Evolutionary conservation across 2,797 vertebrate genomes (phyloP).

Genomic region (Jordanella pulchra): DNA sequence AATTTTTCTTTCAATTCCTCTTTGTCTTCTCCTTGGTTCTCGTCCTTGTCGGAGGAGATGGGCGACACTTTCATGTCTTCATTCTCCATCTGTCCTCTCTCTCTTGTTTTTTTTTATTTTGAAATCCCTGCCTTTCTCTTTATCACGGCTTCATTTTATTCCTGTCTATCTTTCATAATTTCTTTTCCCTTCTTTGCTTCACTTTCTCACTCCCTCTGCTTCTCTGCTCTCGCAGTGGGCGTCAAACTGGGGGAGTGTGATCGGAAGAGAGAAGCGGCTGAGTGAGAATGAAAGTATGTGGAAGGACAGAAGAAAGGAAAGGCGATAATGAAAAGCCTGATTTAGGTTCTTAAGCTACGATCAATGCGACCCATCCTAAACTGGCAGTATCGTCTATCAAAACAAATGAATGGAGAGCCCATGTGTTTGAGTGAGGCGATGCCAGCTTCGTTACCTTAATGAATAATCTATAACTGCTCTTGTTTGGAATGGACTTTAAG

Average conservation of each 20-base stretch:
- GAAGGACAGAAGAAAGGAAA: constrained; percentile 65
- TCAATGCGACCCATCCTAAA: constrained; percentile 50
- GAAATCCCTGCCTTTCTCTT: constrained; percentile 32
- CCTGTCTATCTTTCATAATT: constrained; percentile 25
- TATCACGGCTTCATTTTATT: constrained; percentile 25
- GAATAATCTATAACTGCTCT: constrained; percentile 31
- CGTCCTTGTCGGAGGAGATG: constrained; percentile 39
- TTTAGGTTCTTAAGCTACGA: constrained; percentile 70
- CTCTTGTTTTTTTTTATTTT: constrained; percentile 41
- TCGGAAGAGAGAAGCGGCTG: constrained; percentile 73
- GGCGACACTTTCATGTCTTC: constrained; percentile 34
- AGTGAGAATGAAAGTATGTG: constrained; percentile 77
- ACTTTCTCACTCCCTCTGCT: constrained; percentile 54
- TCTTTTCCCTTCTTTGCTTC: constrained; percentile 18
- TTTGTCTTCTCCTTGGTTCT: constrained; percentile 24
- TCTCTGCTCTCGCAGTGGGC: constrained; percentile 74
- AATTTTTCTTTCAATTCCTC: constrained; percentile 37
- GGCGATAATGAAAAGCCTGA: constrained; percentile 78
- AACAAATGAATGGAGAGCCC: constrained; percentile 36
- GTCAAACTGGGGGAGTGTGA: constrained; percentile 80
- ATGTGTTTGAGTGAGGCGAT: constrained; percentile 14
- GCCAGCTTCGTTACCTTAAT: constrained; percentile 10
- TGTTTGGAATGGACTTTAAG: constrained; percentile 11
- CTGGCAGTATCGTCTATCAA: constrained; percentile 30
- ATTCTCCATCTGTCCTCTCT: constrained; percentile 36